These are phyloP conservation scores for Corythoichthys haematopterus DNA, from an alignment of 2,113 vertebrate genomes.

Conservation along the genomic window DNA sequence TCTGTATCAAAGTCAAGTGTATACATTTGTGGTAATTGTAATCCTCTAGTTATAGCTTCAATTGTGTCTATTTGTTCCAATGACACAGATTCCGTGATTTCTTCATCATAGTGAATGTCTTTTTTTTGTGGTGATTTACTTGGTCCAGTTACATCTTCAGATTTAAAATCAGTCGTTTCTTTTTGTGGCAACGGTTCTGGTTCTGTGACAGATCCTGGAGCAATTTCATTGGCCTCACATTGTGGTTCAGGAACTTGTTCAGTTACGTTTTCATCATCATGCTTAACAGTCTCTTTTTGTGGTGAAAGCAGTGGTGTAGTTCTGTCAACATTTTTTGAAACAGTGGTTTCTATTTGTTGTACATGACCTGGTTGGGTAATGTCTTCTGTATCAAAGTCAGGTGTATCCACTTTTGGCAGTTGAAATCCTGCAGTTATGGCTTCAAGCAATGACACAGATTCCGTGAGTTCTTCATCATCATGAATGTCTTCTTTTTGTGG, in stretches of 20 bases:
- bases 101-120: too few species aligned
- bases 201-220: too few species aligned
- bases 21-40: not conserved
- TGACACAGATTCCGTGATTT: too few species aligned
- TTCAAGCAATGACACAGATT: not conserved
- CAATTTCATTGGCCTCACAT: too few species aligned
- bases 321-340: not conserved
- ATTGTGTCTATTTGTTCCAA: not conserved
- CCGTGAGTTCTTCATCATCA: not conserved
- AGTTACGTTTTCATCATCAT: too few species aligned
- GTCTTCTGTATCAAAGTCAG: not conserved
- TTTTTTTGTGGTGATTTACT: too few species aligned
- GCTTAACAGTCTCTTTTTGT: too few species aligned
- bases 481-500: not conserved
- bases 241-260: too few species aligned
- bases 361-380: not conserved
- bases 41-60: not conserved
- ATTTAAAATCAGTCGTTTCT: too few species aligned
- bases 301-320: not conserved
- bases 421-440: not conserved
- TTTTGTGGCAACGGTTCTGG: too few species aligned
- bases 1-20: not conserved
- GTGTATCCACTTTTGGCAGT: not conserved
- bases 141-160: too few species aligned
- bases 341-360: not conserved